Base-by-base conservation (phyloP, 2,113 vertebrate species). In the Pao palembangensis region DNA sequence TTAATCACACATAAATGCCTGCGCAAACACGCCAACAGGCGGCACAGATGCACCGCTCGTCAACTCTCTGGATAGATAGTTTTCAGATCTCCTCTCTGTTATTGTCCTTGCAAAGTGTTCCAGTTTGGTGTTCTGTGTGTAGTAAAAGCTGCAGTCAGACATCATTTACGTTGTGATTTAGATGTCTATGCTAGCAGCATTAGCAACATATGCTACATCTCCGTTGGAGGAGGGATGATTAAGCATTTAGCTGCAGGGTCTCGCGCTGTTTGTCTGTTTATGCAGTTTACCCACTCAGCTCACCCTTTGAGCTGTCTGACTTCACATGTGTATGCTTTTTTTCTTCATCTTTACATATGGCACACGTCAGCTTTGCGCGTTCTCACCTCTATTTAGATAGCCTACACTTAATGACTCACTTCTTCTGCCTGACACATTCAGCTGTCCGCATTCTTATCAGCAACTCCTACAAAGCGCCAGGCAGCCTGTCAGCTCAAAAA, bases 371-470 rank as follows among this genome's bases (percentile, higher is more conserved):
- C 79, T 62, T 69, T 67, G 76, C 48, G 64, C 78, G 61, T 82
- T 88, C 82, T 87, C 85, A 75, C 82, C 81, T 87, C 87, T 88
- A 83, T 88, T 90, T 88, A 79, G 82, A 81, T 82, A 84, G 34
- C 82, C 82, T 75, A 77, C 77, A 85, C 67, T 81, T 79, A 80
- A 73, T 89, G 88, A 90, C 72, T 88, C 86, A 90, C 70, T 81
- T 81, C 76, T 87, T 65, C 78, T 73, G 78, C 82, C 68, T 81
- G 71, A 71, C 77, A 82, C 82, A 87, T 73, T 87, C 86, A 88
- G 86, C 79, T 88, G 88, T 87, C 85, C 81, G 4, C 83, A 82
- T 84, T 80, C 83, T 71, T 84, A 80, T 90, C 84, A 83, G 83
- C 82, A 38, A 83, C 88, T 87, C 88, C 88, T 73, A 90, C 88